These are phyloP conservation scores for Chelmon rostratus DNA, from an alignment of 2,797 vertebrate species.

Conservation along the genomic window DNA sequence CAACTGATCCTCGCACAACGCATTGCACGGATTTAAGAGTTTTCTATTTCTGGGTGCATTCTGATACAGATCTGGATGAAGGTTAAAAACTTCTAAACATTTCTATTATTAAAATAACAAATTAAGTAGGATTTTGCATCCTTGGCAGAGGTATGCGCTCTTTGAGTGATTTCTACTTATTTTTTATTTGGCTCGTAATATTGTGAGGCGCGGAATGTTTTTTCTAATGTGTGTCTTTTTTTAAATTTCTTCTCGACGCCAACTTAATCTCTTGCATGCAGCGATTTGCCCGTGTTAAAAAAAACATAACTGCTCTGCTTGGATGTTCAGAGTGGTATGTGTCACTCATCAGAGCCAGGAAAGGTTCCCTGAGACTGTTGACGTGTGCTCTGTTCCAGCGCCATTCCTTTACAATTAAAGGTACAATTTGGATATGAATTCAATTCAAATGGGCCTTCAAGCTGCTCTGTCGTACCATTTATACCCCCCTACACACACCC, in stretches of 20 bases:
- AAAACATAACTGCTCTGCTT: no score
- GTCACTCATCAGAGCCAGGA: slow-evolving; percentile 1
- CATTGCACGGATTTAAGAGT: no score
- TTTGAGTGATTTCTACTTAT: slow-evolving; percentile 22
- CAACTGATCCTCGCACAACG: no score
- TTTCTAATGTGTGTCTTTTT: slow-evolving; percentile 17
- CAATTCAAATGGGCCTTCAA: no score
- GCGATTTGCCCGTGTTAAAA: slow-evolving; percentile 4
- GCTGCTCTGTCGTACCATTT: no score
- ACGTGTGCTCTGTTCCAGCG: slow-evolving; percentile 26
- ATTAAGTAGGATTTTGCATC: slow-evolving; percentile 9
- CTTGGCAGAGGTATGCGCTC: slow-evolving; percentile 9
- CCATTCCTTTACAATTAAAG: not conserved
- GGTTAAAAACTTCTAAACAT: slow-evolving; percentile 8
- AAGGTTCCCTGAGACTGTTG: not conserved
- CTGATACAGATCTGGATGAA: not conserved
- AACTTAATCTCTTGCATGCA: slow-evolving; percentile 10
- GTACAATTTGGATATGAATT: not conserved
- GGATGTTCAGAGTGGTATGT: slow-evolving; percentile 10
- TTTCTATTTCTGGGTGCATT: not conserved
- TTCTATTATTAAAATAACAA: slow-evolving; percentile 25
- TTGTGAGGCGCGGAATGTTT: slow-evolving; percentile 14
- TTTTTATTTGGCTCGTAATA: slow-evolving; percentile 35
- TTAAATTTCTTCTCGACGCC: slow-evolving; percentile 20
- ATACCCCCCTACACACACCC: no score